Conservation (phyloP, 2,113 vertebrate species). For the Eleginops maclovinus region DNA sequence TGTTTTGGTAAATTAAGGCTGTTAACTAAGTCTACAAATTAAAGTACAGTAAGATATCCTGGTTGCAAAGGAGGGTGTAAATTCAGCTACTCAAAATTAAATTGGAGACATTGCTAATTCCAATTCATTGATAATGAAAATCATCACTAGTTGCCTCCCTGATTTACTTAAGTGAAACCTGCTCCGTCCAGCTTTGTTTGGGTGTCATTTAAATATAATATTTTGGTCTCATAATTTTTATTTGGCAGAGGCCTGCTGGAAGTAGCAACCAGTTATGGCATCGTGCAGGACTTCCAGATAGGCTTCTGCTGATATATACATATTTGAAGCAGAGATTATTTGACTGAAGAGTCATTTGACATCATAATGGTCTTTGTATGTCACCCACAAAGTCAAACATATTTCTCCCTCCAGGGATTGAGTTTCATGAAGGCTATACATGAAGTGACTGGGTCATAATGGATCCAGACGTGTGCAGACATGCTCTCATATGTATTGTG, state of each 20-base stretch:
- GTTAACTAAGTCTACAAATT: too few species aligned
- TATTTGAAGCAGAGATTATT: slow-evolving; percentile 29
- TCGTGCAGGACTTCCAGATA: slow-evolving; percentile 3
- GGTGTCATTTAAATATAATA: neutral
- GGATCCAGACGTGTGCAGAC: slow-evolving; percentile 24
- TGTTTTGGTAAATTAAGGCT: neutral
- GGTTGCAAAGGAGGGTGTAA: too few species aligned
- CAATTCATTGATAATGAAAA: neutral
- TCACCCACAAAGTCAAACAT: slow-evolving; percentile 59
- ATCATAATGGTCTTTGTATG: slow-evolving; percentile 57
- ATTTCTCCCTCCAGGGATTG: slow-evolving; percentile 65
- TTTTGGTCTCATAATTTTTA: neutral
- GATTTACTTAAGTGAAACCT: neutral
- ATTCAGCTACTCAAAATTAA: too few species aligned
- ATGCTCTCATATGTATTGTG: slow-evolving; percentile 22
- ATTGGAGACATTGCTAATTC: neutral
- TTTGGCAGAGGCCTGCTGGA: neutral
- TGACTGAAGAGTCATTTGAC: slow-evolving; percentile 61
- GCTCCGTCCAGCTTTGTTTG: neutral
- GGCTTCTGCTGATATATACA: neutral
- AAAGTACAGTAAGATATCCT: too few species aligned
- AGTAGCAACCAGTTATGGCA: neutral
- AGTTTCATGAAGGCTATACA: slow-evolving; percentile 59
- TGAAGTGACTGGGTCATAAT: slow-evolving; percentile 49
- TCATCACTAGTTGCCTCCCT: neutral